phyloP scores from a whole-genome alignment of 2,797 vertebrate species.

The Lycodopsis pacificus region DNA sequence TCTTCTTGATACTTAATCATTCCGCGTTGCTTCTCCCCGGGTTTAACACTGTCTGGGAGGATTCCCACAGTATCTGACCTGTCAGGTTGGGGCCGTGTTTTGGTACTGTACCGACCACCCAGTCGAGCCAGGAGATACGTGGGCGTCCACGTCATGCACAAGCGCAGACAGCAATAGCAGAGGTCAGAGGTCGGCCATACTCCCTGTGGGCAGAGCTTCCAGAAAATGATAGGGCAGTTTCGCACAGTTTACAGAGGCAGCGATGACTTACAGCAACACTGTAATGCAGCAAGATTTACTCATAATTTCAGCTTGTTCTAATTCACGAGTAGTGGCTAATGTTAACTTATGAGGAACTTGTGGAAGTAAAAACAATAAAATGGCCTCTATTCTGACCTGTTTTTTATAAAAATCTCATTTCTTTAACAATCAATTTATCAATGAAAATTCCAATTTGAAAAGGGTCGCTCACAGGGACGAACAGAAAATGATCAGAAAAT shows the following conservation, averaged over 20 bases:
- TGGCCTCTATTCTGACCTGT: not conserved
- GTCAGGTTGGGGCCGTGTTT: slow-evolving; percentile 39
- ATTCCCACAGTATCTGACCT: slow-evolving; percentile 62
- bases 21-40: slow-evolving; percentile 20
- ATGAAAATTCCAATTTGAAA: too few species aligned
- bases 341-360: not conserved
- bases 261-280: not conserved
- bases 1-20: slow-evolving; percentile 16
- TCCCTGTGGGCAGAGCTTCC: slow-evolving; percentile 38
- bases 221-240: slow-evolving; percentile 41
- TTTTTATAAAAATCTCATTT: too few species aligned
- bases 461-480: too few species aligned
- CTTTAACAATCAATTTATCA: too few species aligned
- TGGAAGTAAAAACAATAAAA: not conserved
- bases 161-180: slow-evolving; percentile 28
- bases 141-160: slow-evolving; percentile 35
- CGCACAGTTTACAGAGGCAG: slow-evolving; percentile 1
- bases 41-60: slow-evolving; percentile 15
- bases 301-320: not conserved
- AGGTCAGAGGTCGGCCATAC: slow-evolving; percentile 56
- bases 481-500: too few species aligned
- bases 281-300: not conserved
- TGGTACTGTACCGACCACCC: slow-evolving; percentile 61
- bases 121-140: slow-evolving; percentile 50
- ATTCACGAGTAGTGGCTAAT: not conserved